Evolutionary conservation across 2,888 invertebrate species (phyloP), one percentile per base, ranked within the genome.

Genomic region (Petrolisthes cinctipes): DNA sequence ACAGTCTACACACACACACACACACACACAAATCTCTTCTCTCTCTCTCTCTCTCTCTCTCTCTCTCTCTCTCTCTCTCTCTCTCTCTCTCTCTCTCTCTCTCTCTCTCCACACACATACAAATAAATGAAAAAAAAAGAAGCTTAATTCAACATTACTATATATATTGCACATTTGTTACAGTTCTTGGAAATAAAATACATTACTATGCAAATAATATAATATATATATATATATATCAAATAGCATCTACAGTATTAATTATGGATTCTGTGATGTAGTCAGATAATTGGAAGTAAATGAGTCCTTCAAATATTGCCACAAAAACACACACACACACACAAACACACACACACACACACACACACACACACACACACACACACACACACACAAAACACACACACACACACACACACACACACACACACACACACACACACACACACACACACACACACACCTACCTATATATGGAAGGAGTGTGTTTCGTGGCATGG

Each of bases 11-110:
- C 54, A 9, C 79, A 9, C 79, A 9, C 7, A 11, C 53, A n/a
- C n/a, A n/a, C n/a, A n/a, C n/a, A n/a, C n/a, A n/a, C n/a, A n/a
- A n/a, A n/a, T n/a, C n/a, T n/a, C n/a, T n/a, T 51, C 23, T 51
- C 79, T n/a, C 79, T 79, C 53, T n/a, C 79, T 51, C 79, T 79
- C 79, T 79, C 53, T 79, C 9, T 51, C 79, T 79, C 79, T 37
- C 79, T n/a, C 79, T 79, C 79, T 14, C 79, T 79, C 79, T 51
- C 79, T 51, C 79, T 51, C 53, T 14, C 56, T 37, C 23, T 78
- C 9, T 37, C 9, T 37, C 78, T 37, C n/a, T 23, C 78, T 20
- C 51, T 78, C 9, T 23, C 51, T 37, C 78, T 78, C 51, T n/a
- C n/a, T n/a, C n/a, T n/a, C n/a, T n/a, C n/a, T n/a, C n/a, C n/a